phyloP scores from a whole-genome alignment of 2,888 invertebrate species.

The Bombyx huttoni region DNA sequence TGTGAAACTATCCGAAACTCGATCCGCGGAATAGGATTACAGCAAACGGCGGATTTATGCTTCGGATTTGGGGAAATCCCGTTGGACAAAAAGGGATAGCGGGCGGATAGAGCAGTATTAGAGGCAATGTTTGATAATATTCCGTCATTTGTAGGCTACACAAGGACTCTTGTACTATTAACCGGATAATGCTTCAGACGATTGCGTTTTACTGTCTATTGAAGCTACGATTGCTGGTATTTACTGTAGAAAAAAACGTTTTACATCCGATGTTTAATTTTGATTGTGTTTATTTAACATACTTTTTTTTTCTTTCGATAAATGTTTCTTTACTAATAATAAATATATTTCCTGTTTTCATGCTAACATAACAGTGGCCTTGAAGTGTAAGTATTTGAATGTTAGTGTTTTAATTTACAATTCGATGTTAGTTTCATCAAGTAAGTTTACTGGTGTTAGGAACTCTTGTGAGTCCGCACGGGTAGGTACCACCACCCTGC shows the following conservation, averaged over 20 bases:
- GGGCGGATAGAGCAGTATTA: slow-evolving; percentile 33
- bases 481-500: too few relatives aligned
- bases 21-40: slow-evolving; percentile 49
- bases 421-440: not conserved
- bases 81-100: slow-evolving; percentile 41
- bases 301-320: not conserved
- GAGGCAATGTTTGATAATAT: slow-evolving; percentile 42
- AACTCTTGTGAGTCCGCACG: too few relatives aligned
- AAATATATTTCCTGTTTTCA: slow-evolving; percentile 32
- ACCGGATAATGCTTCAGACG: not conserved
- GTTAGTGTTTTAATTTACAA: not conserved
- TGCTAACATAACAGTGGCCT: slow-evolving; percentile 52
- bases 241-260: too few relatives aligned
- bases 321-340: slow-evolving; percentile 12
- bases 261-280: too few relatives aligned
- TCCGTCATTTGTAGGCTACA: slow-evolving; percentile 20
- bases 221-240: not conserved
- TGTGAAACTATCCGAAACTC: slow-evolving; percentile 45
- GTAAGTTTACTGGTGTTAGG: too few relatives aligned
- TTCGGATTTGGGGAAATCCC: slow-evolving; percentile 49
- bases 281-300: too few relatives aligned
- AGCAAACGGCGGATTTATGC: slow-evolving; percentile 56
- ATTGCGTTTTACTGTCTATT: not conserved
- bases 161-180: not conserved
- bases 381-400: slow-evolving; percentile 58